Evolutionary conservation across 2,113 vertebrate species (phyloP).

Genomic region (Calidris pugnax): DNA sequence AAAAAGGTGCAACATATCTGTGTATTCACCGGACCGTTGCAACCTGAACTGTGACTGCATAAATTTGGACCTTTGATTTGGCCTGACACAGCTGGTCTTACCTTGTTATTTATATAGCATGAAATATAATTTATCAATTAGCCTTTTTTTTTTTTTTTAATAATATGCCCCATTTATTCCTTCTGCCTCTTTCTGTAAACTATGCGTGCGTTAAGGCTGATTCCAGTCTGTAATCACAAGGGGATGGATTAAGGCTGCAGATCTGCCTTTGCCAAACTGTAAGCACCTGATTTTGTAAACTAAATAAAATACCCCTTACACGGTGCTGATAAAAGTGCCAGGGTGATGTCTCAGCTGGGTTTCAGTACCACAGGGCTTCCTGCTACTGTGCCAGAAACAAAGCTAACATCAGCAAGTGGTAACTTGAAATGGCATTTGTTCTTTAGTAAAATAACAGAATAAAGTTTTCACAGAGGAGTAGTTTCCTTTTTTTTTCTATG

Average conservation of each 20-base stretch:
- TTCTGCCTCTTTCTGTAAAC: background rate
- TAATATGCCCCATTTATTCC: background rate
- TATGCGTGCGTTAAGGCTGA: background rate
- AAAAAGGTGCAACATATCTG: background rate
- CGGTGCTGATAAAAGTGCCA: background rate
- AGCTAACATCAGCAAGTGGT: background rate
- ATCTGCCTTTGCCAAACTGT: background rate
- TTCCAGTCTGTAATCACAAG: background rate
- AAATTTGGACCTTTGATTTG: background rate
- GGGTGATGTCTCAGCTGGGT: background rate
- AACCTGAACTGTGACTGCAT: background rate
- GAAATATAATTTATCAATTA: background rate
- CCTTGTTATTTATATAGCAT: background rate
- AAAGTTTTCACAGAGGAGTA: background rate
- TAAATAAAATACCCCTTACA: background rate
- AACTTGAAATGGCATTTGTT: background rate
- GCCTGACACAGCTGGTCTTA: background rate
- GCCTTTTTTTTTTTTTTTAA: background rate
- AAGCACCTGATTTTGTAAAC: background rate
- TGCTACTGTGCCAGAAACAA: background rate
- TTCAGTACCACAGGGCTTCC: background rate
- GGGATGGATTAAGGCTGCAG: background rate
- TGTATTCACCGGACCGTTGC: background rate
- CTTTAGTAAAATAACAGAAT: background rate
- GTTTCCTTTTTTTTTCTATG: constrained; percentile 19